These are phyloP conservation scores for Gyrodactylus salaris DNA, from an alignment of 1,140 invertebrate genomes.

Conservation along the genomic window DNA sequence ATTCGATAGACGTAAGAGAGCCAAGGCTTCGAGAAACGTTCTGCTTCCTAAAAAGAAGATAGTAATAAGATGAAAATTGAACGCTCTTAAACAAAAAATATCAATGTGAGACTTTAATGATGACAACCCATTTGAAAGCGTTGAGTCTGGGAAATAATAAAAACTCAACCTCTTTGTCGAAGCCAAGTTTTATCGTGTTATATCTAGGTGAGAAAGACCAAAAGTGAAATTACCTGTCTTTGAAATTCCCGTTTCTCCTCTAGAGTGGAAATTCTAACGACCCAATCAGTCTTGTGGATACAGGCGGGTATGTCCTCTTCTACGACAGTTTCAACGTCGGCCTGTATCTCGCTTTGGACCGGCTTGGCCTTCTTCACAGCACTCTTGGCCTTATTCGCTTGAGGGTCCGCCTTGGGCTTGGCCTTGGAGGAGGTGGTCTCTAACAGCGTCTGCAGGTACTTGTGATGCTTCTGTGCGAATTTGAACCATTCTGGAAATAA, in stretches of 20 bases:
- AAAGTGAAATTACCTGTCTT: slow-evolving; percentile 8
- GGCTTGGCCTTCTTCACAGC: not conserved
- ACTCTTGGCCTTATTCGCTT: not conserved
- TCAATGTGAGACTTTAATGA: no score
- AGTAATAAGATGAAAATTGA: no score
- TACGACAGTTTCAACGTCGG: no score
- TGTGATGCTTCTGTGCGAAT: not conserved
- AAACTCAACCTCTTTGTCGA: no score
- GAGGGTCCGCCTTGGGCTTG: not conserved
- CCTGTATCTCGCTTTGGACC: no score
- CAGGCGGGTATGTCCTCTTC: not conserved
- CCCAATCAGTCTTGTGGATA: slow-evolving; percentile 1
- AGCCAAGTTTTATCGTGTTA: no score
- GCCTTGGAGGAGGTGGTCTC: no score
- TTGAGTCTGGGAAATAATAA: no score
- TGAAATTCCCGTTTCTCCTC: slow-evolving; percentile 7
- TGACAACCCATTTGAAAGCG: no score
- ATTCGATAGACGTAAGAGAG: slow-evolving; percentile 46
- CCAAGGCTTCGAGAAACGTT: slow-evolving; percentile 43
- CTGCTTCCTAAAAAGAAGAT: slow-evolving; percentile 25
- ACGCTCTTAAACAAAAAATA: no score
- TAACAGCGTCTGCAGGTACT: not conserved
- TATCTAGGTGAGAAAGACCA: no score
- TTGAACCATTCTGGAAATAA: not conserved
- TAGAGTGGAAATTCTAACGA: not conserved